These are phyloP conservation scores for Entomyzon cyanotis DNA, from an alignment of 2,113 vertebrate genomes.

Conservation along the genomic window DNA sequence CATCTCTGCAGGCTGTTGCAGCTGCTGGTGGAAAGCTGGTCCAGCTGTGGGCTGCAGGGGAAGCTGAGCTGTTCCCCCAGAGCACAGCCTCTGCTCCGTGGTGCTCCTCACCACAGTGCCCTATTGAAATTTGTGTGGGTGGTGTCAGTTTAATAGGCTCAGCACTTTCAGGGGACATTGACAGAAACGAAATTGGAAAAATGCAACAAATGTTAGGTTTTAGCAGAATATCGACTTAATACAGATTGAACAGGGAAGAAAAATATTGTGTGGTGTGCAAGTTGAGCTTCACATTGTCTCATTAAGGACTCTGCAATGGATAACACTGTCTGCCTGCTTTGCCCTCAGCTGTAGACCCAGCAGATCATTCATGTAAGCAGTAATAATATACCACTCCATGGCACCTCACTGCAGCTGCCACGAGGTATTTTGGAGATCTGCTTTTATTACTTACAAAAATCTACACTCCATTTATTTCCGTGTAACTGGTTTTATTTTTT, in stretches of 20 bases:
- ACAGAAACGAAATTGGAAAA: constrained; percentile 78
- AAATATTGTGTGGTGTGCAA: constrained; percentile 67
- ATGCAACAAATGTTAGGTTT: constrained; percentile 72
- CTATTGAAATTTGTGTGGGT: constrained; percentile 70
- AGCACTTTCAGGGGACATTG: constrained; percentile 73
- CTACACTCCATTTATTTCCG: constrained; percentile 7
- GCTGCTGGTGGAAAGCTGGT: neutral
- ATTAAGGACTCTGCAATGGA: constrained; percentile 70
- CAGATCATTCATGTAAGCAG: constrained; percentile 40
- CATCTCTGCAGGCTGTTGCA: neutral
- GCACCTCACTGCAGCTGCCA: constrained; percentile 23
- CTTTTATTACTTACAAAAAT: constrained; percentile 55
- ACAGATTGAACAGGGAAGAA: constrained; percentile 72
- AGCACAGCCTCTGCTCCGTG: neutral
- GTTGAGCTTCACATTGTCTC: constrained; percentile 65
- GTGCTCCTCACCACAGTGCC: constrained; percentile 8
- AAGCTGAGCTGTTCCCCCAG: constrained; percentile 16
- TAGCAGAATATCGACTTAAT: constrained; percentile 73
- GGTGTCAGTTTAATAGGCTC: constrained; percentile 70
- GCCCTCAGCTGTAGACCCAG: constrained; percentile 43
- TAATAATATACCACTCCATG: constrained; percentile 38
- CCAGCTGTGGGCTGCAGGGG: neutral
- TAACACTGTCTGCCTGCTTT: constrained; percentile 23
- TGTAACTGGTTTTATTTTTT: neutral
- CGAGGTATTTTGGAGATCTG: constrained; percentile 16